Conservation (phyloP, 2,797 vertebrate species). For the Dromococcyx pavoninus region DNA sequence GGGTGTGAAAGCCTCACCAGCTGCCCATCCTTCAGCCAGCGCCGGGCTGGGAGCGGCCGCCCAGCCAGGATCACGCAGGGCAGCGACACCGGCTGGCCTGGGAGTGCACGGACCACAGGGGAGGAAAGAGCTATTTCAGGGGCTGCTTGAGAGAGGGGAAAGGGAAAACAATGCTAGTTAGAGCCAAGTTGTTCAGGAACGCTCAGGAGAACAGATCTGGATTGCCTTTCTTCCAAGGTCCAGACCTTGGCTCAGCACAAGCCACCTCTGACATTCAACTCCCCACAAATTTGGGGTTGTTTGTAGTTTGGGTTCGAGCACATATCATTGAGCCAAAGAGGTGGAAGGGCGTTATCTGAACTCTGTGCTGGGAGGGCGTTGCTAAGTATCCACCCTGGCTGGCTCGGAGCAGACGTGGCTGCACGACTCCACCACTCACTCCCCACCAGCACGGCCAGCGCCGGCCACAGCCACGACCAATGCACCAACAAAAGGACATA, state of each 20-base stretch:
- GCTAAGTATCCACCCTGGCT: fast-evolving
- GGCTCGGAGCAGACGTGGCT: not conserved
- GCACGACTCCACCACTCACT: fast-evolving
- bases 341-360: not conserved
- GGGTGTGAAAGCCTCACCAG: slow-evolving; percentile 73
- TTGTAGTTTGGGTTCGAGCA: not conserved
- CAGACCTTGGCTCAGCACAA: not conserved
- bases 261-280: fast-evolving
- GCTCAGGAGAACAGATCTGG: not conserved
- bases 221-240: not conserved
- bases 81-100: slow-evolving; percentile 83
- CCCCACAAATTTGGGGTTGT: not conserved
- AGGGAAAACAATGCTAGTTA: not conserved
- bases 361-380: not conserved
- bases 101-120: slow-evolving; percentile 73
- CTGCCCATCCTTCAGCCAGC: slow-evolving; percentile 84
- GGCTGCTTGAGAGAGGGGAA: slow-evolving; percentile 68
- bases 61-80: slow-evolving; percentile 88
- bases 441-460: not conserved
- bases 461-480: fast-evolving
- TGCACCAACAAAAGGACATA: not conserved
- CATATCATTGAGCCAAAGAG: not conserved
- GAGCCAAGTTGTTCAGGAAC: not conserved
- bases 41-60: slow-evolving; percentile 84
- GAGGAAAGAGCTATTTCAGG: slow-evolving; percentile 83